Conservation (phyloP, 2,797 vertebrate genomes). For the Rhodeus uyekii region DNA sequence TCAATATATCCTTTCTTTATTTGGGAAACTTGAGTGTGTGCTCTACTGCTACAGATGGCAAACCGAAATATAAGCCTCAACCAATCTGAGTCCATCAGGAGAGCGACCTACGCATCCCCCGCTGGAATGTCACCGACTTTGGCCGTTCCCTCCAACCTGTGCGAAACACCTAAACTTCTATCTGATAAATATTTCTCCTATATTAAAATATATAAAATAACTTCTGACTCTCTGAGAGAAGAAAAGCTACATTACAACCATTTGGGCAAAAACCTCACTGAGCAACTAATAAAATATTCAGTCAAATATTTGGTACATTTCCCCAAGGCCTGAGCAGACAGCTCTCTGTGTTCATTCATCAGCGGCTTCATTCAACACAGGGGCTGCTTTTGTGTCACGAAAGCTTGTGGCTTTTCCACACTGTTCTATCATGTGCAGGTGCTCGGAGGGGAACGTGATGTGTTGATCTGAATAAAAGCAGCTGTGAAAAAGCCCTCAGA, state of each 20-base stretch:
- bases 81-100: slow-evolving; percentile 4
- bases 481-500: slow-evolving; percentile 36
- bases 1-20: neutral
- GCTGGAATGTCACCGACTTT: neutral
- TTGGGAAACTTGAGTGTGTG: neutral
- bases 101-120: neutral
- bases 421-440: slow-evolving; percentile 9
- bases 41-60: slow-evolving; percentile 20
- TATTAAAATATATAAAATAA: slow-evolving; percentile 41
- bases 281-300: slow-evolving; percentile 36
- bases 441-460: neutral
- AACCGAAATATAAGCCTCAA: neutral
- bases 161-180: neutral
- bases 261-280: slow-evolving; percentile 37
- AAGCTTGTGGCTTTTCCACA: slow-evolving; percentile 27
- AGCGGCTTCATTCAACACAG: slow-evolving; percentile 6
- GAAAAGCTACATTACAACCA: slow-evolving; percentile 45
- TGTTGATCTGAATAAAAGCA: slow-evolving; percentile 28
- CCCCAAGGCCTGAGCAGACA: slow-evolving; percentile 35
- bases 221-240: slow-evolving; percentile 34
- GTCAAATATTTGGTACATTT: slow-evolving; percentile 43
- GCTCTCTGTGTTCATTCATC: slow-evolving; percentile 15
- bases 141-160: slow-evolving; percentile 4
- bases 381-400: slow-evolving; percentile 24
- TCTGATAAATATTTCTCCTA: slow-evolving; percentile 30